A percentile compares a stretch with the other conserved stretches of the same genome.
Conservation (phyloP, 2,888 invertebrate genomes). For the Pyrochroa serraticornis region DNA sequence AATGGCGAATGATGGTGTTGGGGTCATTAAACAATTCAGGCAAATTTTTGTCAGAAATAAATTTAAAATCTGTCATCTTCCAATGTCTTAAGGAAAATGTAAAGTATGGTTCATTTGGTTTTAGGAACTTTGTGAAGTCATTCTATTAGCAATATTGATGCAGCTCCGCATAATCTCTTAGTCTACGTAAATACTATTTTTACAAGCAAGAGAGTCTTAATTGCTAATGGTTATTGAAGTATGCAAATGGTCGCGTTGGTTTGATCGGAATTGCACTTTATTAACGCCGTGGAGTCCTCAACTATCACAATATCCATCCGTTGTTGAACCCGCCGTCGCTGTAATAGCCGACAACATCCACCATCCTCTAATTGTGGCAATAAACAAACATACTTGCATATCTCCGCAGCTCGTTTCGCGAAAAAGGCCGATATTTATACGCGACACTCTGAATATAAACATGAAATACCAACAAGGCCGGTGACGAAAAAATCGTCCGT, state of each 20-base stretch:
- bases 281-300: conserved; percentile 17
- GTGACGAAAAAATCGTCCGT: conserved; percentile 55
- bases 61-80: too few species aligned
- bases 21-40: too few species aligned
- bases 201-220: conserved; percentile 1
- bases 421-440: conserved; percentile 54
- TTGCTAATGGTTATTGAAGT: conserved; percentile 6
- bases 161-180: not conserved
- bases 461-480: conserved; percentile 56
- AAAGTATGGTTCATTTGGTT: too few species aligned
- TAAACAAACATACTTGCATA: conserved; percentile 50
- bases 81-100: too few species aligned
- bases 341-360: conserved; percentile 32
- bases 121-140: too few species aligned
- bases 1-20: too few species aligned
- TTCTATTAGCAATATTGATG: too few species aligned
- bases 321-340: conserved; percentile 17
- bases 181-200: not conserved
- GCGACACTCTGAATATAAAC: conserved; percentile 58
- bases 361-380: conserved; percentile 52
- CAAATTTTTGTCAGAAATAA: too few species aligned
- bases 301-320: conserved; percentile 23
- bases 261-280: conserved; percentile 24
- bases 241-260: conserved; percentile 17
- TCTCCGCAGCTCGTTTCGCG: conserved; percentile 37